These are phyloP conservation scores for Stenotaenia linearis DNA, from an alignment of 2,888 invertebrate genomes.

Conservation along the genomic window DNA sequence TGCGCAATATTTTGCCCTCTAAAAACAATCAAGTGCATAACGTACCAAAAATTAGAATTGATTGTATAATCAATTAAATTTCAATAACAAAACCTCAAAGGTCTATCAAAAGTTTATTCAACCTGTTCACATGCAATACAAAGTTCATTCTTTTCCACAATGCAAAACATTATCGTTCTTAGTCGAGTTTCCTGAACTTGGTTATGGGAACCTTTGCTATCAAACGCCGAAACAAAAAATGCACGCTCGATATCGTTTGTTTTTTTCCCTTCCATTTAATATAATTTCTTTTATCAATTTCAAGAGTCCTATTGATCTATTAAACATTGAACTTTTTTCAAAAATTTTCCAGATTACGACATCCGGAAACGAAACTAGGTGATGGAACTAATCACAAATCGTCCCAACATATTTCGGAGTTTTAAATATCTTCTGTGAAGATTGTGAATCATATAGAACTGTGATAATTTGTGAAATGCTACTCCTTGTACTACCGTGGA, in stretches of 20 bases:
- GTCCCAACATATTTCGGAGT: not conserved
- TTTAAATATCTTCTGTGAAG: constrained; percentile 8
- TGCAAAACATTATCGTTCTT: constrained; percentile 1
- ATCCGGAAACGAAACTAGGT: not conserved
- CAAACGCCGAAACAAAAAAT: no score
- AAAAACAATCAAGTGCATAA: no score
- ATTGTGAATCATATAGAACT: not conserved
- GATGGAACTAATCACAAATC: not conserved
- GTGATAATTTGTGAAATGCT: not conserved
- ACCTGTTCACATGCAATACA: not conserved
- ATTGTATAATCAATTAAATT: no score
- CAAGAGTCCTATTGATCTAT: not conserved
- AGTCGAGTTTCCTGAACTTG: constrained; percentile 16
- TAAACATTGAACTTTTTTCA: not conserved
- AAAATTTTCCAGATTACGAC: not conserved
- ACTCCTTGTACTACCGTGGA: not conserved
- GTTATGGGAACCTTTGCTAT: not conserved
- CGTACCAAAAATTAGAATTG: no score
- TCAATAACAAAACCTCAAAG: not conserved
- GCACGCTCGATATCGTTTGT: no score
- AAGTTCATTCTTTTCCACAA: not conserved
- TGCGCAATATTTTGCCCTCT: no score
- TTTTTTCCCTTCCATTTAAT: not conserved
- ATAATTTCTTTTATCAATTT: not conserved
- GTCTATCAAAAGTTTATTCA: constrained; percentile 8